Evolutionary conservation across 2,797 vertebrate species (phyloP).

Genomic region (Fringilla coelebs): DNA sequence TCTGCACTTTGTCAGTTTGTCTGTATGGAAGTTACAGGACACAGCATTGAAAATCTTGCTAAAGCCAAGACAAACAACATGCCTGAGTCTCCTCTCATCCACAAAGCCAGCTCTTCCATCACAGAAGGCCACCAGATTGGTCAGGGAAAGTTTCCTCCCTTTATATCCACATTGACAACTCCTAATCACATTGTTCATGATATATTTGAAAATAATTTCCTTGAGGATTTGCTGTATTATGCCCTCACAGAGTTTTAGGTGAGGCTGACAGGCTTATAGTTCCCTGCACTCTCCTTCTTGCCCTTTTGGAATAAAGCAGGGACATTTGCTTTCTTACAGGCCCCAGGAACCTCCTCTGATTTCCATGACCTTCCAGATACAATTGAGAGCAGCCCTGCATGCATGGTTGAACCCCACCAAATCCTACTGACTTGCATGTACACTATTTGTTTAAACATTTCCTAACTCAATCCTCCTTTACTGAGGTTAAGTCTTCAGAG

Average conservation of each 20-base stretch:
- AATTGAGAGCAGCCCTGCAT: neutral
- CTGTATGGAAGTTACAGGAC: neutral
- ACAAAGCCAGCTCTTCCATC: neutral
- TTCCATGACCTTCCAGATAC: neutral
- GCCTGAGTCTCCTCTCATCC: neutral
- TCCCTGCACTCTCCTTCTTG: neutral
- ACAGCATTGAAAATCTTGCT: neutral
- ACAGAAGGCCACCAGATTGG: neutral
- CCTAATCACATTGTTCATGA: neutral
- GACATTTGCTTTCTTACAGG: neutral
- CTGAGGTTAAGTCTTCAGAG: neutral
- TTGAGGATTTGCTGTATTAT: neutral
- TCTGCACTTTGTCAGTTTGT: neutral
- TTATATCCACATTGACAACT: neutral
- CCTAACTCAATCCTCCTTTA: neutral
- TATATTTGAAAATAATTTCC: neutral
- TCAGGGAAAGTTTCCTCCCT: neutral
- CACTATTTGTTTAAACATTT: neutral
- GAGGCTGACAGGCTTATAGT: neutral
- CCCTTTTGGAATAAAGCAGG: neutral
- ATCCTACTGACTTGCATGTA: neutral
- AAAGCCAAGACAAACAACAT: neutral
- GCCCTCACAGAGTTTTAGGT: neutral
- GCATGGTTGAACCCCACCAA: neutral
- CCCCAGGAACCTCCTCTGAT: neutral